Base-by-base conservation (phyloP, 2,888 invertebrate species). In the Clivina fossor region DNA sequence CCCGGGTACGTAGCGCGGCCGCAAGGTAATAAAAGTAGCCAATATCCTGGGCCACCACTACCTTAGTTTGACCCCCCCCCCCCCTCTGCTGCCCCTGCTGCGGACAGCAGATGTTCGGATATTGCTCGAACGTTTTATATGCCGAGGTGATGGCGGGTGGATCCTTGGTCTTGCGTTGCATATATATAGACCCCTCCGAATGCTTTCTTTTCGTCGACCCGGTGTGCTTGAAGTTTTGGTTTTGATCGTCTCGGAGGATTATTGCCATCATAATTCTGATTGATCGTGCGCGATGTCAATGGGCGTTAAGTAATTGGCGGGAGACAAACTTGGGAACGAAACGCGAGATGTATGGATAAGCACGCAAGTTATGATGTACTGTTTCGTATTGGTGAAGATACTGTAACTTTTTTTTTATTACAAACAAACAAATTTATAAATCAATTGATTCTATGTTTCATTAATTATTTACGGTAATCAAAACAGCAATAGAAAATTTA, bases 1-100 rank as follows among this genome's bases (percentile, higher is more conserved):
- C 71, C 71, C 71, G 72, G 71, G 69, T 71, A 67, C 64, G 65
- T 70, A 64, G 69, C 69, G 70, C 69, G 40, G 35, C 43, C 49
- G 71, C 68, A 62, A 65, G 68, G 72, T 71, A 73, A 74, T 74
- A 74, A 74, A 74, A 74, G 70, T 70, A 68, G 69, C 74, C 74
- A 74, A 74, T 74, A 74, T 74, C 74, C 73, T 71, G 68, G 63
- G 64, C 46, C 41, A 51, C 41, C 58, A 57, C 66, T 68, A 68
- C 69, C 67, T 67, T 62, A 65, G 46, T 40, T 16, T 20, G 19
- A 18, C 16, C 26, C 20, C 16, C 18, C 26, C 33, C 33, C 35
- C 24, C 49, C 22, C 33, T 16, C 24, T 18, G 41, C 43, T 53
- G 47, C 35, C 24, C 49, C 22, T 20, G 9, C 24, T 18, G 41